phyloP scores from a whole-genome alignment of 2,888 invertebrate species.

The Esperia sulphurella region DNA sequence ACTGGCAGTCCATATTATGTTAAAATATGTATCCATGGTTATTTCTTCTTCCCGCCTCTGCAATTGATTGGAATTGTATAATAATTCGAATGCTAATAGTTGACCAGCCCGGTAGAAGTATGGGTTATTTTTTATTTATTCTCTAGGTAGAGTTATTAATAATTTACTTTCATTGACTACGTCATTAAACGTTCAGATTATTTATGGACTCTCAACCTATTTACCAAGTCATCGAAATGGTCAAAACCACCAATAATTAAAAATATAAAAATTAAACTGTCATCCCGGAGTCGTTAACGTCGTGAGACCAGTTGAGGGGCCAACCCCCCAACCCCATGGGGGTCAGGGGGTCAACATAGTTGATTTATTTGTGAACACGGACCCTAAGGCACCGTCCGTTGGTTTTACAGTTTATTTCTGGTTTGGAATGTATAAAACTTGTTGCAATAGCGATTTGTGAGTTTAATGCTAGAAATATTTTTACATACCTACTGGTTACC shows the following conservation, averaged over 20 bases:
- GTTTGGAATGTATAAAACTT: conserved; percentile 1
- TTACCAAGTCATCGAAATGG: not conserved
- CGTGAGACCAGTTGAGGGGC: conserved; percentile 13
- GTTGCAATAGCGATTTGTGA: not conserved
- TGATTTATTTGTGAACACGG: conserved; percentile 25
- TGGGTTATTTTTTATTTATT: no score
- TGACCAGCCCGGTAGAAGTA: no score
- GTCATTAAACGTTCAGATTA: not conserved
- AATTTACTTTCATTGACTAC: no score
- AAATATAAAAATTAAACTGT: conserved; percentile 10
- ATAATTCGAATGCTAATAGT: no score
- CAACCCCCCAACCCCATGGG: conserved; percentile 15
- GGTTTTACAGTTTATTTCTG: conserved; percentile 3
- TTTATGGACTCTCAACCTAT: not conserved
- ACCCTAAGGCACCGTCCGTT: not conserved
- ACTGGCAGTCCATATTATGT: no score
- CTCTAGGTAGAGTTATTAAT: no score
- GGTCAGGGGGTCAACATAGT: conserved; percentile 28
- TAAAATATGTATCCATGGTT: no score
- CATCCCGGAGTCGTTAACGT: conserved; percentile 21
- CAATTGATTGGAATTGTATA: no score
- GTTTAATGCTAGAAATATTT: not conserved
- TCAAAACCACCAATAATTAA: not conserved
- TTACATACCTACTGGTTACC: no score
- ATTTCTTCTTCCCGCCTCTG: no score